Evolutionary conservation across 2,888 invertebrate genomes (phyloP).

Genomic region (Oligia latruncula): DNA sequence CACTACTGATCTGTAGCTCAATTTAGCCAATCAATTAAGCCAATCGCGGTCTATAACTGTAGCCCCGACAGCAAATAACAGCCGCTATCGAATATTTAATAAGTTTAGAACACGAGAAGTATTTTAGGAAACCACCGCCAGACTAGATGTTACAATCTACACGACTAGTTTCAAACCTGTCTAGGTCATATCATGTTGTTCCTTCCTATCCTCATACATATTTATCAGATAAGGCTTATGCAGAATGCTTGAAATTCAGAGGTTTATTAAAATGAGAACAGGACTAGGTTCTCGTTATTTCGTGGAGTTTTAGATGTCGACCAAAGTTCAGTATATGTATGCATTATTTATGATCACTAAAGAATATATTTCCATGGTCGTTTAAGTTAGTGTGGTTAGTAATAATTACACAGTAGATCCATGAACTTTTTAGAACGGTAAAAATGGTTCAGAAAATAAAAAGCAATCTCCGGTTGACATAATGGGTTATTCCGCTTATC

Average conservation of each 20-base stretch:
- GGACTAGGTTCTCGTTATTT: neutral
- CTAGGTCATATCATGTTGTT: slow-evolving; percentile 14
- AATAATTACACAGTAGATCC: neutral
- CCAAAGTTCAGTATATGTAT: neutral
- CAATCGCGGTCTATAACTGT: neutral
- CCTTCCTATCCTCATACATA: slow-evolving; percentile 28
- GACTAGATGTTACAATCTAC: neutral
- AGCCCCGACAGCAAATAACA: neutral
- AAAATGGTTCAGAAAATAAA: neutral
- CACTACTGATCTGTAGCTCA: neutral
- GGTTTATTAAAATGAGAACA: slow-evolving; percentile 36
- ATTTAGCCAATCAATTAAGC: neutral
- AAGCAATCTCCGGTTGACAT: neutral
- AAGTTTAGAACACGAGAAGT: neutral
- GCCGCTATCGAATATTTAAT: slow-evolving; percentile 13
- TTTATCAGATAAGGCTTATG: slow-evolving; percentile 16
- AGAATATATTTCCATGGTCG: neutral
- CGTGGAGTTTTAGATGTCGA: slow-evolving; percentile 14
- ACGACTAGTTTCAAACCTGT: slow-evolving; percentile 3
- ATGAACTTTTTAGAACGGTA: neutral
- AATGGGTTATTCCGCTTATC: no score
- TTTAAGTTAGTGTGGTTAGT: neutral
- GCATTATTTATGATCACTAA: slow-evolving; percentile 2
- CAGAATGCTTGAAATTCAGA: slow-evolving; percentile 30
- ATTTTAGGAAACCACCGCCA: slow-evolving; percentile 16